Conservation (phyloP, 2,888 invertebrate species). For the Koerneria pararmatus region DNA sequence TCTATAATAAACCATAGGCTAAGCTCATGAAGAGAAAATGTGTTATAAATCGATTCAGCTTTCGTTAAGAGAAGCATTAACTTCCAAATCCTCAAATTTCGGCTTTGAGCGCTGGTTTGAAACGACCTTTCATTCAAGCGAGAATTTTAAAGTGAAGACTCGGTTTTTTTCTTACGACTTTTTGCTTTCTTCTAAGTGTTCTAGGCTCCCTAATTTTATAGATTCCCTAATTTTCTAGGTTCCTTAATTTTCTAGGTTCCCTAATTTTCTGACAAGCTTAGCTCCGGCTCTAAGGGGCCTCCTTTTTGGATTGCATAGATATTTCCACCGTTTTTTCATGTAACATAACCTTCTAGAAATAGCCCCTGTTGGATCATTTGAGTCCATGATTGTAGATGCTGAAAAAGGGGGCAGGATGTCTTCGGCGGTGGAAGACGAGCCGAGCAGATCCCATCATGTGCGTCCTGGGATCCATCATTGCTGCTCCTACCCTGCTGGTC, state of each 20-base stretch:
- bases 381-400: conserved; percentile 8
- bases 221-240: neutral
- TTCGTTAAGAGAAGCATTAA: too few species aligned
- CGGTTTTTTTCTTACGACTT: too few species aligned
- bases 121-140: too few species aligned
- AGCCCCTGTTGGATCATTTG: neutral
- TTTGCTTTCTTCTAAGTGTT: too few species aligned
- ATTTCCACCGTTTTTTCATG: neutral
- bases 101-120: too few species aligned
- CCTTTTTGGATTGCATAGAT: neutral
- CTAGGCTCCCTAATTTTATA: too few species aligned
- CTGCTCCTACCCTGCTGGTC: conserved; percentile 78
- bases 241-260: neutral
- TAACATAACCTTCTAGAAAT: too few species aligned
- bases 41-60: too few species aligned
- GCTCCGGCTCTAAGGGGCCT: neutral
- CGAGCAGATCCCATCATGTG: conserved; percentile 71
- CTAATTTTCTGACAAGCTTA: neutral
- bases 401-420: conserved; percentile 25
- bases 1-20: too few species aligned
- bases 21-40: too few species aligned
- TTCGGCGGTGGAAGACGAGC: conserved; percentile 28
- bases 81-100: too few species aligned
- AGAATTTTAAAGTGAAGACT: too few species aligned
- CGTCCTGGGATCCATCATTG: conserved; percentile 78